These are phyloP conservation scores for Sinocyclocheilus maitianheensis DNA, from an alignment of 2,113 vertebrate genomes.

Conservation along the genomic window DNA sequence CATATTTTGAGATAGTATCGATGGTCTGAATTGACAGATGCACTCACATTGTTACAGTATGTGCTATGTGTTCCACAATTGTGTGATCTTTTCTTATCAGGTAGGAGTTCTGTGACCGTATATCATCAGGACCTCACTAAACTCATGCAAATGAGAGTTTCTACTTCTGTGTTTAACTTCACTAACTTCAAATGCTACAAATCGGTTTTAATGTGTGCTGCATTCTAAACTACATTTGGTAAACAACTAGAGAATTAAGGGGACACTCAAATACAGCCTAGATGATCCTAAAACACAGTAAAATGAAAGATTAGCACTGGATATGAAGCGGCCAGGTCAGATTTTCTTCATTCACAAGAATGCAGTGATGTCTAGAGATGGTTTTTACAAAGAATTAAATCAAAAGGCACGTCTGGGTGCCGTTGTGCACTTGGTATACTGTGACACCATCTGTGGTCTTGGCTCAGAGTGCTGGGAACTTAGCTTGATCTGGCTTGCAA, in stretches of 20 bases:
- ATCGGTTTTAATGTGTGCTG: background rate
- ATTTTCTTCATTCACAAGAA: background rate
- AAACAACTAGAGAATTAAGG: background rate
- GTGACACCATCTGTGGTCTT: conserved; percentile 22
- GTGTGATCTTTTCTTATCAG: conserved; percentile 22
- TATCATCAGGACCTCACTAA: background rate
- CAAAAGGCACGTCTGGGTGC: background rate
- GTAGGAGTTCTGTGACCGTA: background rate
- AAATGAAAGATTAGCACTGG: background rate
- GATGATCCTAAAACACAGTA: background rate
- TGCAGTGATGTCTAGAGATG: background rate
- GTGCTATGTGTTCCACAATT: conserved; percentile 4
- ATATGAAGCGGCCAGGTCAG: background rate
- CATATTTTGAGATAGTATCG: conserved; percentile 16
- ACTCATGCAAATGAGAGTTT: background rate
- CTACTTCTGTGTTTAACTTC: background rate
- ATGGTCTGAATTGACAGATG: background rate
- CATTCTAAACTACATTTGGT: background rate
- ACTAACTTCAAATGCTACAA: background rate
- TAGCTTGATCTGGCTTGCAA: background rate
- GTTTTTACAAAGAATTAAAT: background rate
- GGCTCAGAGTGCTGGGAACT: conserved; percentile 5
- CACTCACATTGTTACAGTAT: background rate
- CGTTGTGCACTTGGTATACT: background rate
- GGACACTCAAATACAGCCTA: too few relatives aligned